Evolutionary conservation across 2,888 invertebrate species (phyloP), one percentile per base, ranked within the genome.

Genomic region (Neocrepidodera transversa): DNA sequence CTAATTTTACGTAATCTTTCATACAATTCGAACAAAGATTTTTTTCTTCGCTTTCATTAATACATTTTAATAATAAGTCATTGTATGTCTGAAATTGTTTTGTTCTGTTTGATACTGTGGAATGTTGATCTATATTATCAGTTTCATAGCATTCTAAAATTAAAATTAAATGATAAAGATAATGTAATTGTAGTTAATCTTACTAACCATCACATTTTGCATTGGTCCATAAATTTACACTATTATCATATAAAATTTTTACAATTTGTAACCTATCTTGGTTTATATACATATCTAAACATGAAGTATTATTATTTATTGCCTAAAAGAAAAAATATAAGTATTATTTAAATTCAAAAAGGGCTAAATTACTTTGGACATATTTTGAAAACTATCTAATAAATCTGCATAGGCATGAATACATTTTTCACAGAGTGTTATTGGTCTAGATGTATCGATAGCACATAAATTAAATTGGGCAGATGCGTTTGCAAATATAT

Each of bases 211-310:
- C 79, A 76, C 89, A 89, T 69, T 85, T 83, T 50, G 85, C 88
- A 73, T 83, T 82, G 18, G 80, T 75, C 88, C 88, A 88, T 63
- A 88, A 76, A 67, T 81, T 75, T 57, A 79, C 69, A 65, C 84
- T 83, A 69, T 82, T 84, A 42, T 81, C 74, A 77, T 86, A 84
- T 62, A 85, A 82, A 57, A 82, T 82, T 62, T 84, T 75, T 16
- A 88, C 80, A 47, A 85, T 84, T 80, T 87, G 83, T 54, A 88
- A 75, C 67, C 87, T 80, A 72, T 89, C 88, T 52, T 84, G 79
- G 66, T 87, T 86, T 60, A 85, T 79, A 65, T 83, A 85, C 59
- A 83, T 72, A 57, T 84, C 82, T 66, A 83, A 82, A 74, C 89
- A 89, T 14, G 69, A 60, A 20, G 84, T 85, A n/a, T 80, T 82